Base-by-base conservation (phyloP, 2,888 invertebrate genomes). In the Drosophila leonis region DNA sequence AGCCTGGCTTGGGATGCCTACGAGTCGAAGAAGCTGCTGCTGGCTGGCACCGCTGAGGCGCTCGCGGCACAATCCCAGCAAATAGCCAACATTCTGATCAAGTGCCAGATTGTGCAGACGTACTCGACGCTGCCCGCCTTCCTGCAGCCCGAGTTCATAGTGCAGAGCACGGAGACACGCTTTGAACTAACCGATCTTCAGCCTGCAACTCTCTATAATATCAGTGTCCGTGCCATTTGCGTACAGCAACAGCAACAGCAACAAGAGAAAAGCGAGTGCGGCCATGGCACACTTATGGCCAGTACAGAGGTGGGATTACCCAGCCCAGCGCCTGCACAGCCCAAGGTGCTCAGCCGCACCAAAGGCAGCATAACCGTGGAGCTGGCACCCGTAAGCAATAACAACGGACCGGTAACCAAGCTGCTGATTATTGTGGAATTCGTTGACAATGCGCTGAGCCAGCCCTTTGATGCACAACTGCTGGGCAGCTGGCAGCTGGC, bases 391-490 rank as follows among this genome's bases (percentile, higher is more conserved):
- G 95, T 96, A 1, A 94, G 93, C 57, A 96, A 97, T 92, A 95
- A 96, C 48, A 96, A 96, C 90, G 98, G 98, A 0, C 98, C 98
- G 0, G 94, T 98, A 0, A 95, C 95, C 18, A 94, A 95, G 81
- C 97, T 98, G 84, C 94, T 96, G 84, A 93, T 98, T 42, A 95
- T 97, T 44, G 95, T 96, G 0, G 93, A 95, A 44, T 86, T 86
- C 42, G 95, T 97, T 0, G 95, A 96, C 33, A 95, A 96, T 78
- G 94, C 95, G 60, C 94, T 95, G 62, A 94, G 94, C 77, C 95
- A 95, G 92, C 95, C 94, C 24, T 96, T 95, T 88, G 95, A 95
- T 75, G 93, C 93, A 63, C 94, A 95, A 39, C 94, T 94, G 59
- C 94, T 96, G 18, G 94, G 94, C n/a, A 94, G 95, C 87, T 96